Conservation (phyloP, 2,113 vertebrate genomes). For the Mesoclemmys tuberculata region DNA sequence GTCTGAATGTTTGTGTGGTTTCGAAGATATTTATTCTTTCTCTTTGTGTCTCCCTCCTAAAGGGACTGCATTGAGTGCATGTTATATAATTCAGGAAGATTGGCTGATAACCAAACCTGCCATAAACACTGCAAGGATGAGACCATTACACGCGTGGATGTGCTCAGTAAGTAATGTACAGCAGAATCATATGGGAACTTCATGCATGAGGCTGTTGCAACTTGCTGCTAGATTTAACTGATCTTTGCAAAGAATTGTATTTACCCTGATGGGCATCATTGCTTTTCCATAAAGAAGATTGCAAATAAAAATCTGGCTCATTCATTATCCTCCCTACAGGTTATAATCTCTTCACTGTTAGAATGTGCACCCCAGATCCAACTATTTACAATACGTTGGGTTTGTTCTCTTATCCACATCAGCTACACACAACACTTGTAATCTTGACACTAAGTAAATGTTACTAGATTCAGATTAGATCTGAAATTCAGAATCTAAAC, state of each 20-base stretch:
- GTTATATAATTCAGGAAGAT: constrained; percentile 87
- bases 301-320: not conserved
- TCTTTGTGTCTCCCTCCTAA: constrained; percentile 17
- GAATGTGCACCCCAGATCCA: not conserved
- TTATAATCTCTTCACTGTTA: not conserved
- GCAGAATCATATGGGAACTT: not conserved
- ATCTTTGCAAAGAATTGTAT: not conserved
- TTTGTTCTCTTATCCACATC: not conserved
- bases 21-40: not conserved
- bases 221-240: not conserved
- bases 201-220: not conserved
- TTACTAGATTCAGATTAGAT: not conserved
- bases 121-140: constrained; percentile 94
- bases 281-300: not conserved
- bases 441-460: not conserved
- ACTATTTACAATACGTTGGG: not conserved
- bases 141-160: constrained; percentile 88
- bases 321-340: accelerated
- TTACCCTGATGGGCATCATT: not conserved
- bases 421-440: not conserved
- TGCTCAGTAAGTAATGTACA: constrained; percentile 83
- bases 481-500: not conserved
- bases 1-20: not conserved
- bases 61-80: constrained; percentile 97
- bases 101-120: constrained; percentile 95